Conservation (phyloP, 2,113 vertebrate genomes). For the Lonchura striata region DNA sequence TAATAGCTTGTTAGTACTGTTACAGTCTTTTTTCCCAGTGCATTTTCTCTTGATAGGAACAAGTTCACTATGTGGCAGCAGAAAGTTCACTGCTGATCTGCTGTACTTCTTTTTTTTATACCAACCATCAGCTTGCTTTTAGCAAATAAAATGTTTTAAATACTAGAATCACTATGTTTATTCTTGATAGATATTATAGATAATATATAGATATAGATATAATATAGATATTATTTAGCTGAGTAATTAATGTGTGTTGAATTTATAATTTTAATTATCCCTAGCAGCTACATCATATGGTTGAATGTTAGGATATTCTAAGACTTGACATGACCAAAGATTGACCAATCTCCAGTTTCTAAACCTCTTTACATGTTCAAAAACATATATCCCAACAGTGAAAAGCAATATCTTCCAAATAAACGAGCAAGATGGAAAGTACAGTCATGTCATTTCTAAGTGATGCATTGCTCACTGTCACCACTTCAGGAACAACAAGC, state of each 20-base stretch:
- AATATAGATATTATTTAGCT: not conserved
- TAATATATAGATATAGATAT: not conserved
- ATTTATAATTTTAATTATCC: not conserved
- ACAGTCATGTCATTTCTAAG: slow-evolving; percentile 40
- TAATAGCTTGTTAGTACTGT: not conserved
- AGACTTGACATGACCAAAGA: not conserved
- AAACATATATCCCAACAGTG: not conserved
- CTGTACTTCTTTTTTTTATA: not conserved
- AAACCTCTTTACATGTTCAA: not conserved
- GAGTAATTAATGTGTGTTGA: not conserved
- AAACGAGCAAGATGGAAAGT: not conserved
- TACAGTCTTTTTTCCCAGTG: not conserved
- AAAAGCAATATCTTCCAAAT: not conserved
- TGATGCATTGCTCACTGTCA: slow-evolving; percentile 38
- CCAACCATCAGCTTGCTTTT: not conserved
- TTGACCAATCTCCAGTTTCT: not conserved
- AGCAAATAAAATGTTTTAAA: not conserved
- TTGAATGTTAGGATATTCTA: not conserved
- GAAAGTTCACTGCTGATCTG: not conserved
- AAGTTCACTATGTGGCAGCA: not conserved
- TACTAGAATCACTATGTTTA: not conserved
- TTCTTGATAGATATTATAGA: not conserved
- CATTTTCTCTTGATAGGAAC: not conserved
- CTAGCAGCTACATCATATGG: not conserved
- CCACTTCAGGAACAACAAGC: slow-evolving; percentile 15